phyloP scores from a whole-genome alignment of 2,888 invertebrate species.

The Brenthis ino region DNA sequence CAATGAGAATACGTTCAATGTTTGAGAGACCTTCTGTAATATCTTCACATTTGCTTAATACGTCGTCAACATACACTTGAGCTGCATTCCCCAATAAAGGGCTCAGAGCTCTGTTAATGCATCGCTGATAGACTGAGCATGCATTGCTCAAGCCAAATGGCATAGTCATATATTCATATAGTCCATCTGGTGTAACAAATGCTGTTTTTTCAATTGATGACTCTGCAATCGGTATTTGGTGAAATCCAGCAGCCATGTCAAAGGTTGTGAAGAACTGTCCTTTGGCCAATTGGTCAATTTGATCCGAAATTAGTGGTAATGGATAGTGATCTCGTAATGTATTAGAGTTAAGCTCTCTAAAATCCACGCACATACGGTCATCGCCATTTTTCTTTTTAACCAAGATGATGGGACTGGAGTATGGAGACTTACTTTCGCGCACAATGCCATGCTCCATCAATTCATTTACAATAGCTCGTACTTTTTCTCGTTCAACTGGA shows the following conservation, averaged over 20 bases:
- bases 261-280: too few relatives aligned
- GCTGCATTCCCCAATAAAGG: slow-evolving; percentile 18
- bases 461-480: slow-evolving; percentile 42
- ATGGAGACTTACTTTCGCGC: slow-evolving; percentile 46
- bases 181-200: slow-evolving; percentile 40
- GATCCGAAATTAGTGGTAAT: too few relatives aligned
- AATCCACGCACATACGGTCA: slow-evolving; percentile 46
- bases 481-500: slow-evolving; percentile 46
- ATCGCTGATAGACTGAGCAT: slow-evolving; percentile 42
- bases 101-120: slow-evolving; percentile 36
- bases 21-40: slow-evolving; percentile 35
- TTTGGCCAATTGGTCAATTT: too few relatives aligned
- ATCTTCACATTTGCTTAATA: slow-evolving; percentile 38
- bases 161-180: slow-evolving; percentile 41
- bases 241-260: slow-evolving; percentile 46
- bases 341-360: too few relatives aligned
- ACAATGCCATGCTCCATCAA: slow-evolving; percentile 46
- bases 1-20: slow-evolving; percentile 40
- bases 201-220: slow-evolving; percentile 41
- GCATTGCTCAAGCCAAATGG: too few relatives aligned
- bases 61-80: slow-evolving; percentile 49
- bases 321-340: too few relatives aligned
- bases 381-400: slow-evolving; percentile 48
- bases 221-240: slow-evolving; percentile 42
- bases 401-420: slow-evolving; percentile 47